Evolutionary conservation across 2,113 vertebrate species (phyloP), one percentile per base, ranked within the genome.

Genomic region (Blennius ocellaris): DNA sequence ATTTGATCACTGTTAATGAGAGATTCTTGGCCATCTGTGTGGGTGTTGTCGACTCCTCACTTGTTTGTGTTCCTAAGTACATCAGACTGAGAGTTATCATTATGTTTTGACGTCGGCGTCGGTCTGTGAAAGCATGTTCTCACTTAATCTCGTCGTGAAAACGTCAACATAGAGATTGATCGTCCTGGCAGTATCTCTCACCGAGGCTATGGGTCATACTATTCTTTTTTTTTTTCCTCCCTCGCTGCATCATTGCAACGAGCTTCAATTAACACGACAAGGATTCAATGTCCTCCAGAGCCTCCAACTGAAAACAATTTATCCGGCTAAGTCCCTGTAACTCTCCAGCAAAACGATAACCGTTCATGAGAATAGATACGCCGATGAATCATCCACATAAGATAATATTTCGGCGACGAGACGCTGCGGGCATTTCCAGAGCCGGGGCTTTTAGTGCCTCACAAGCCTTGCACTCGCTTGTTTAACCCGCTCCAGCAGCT

Each of bases 231-330:
- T 81, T 88, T 86, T 86, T 84, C 69, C n/a, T n/a, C n/a, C n/a
- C n/a, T n/a, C 72, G 67, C 55, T 11, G 69, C 69, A 76, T 81
- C 59, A 73, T 84, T 89, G 83, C 72, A 75, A 79, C 70, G 73
- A 69, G 76, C 73, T 87, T 81, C 77, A 86, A 89, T 89, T 86
- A 90, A 84, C 83, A 79, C 82, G 70, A 82, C 78, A 82, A 89
- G 80, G 80, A 85, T 88, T 69, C 10, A 0, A 65, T 85, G 80
- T 88, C 64, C 85, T 85, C 86, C 73, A 76, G 77, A 83, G 80
- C 85, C 82, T 82, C 69, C 69, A 51, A 48, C 80, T 87, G 65
- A 73, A 73, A 68, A 76, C 72, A 73, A 84, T 68, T 87, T 73
- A 87, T 88, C 80, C 83, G 78, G 64, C 56, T 36, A 69, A 65